Percentiles rank a stretch among this genome's conserved stretches.
These are phyloP conservation scores for Tachina grossa DNA, from an alignment of 2,888 invertebrate genomes.

Conservation along the genomic window DNA sequence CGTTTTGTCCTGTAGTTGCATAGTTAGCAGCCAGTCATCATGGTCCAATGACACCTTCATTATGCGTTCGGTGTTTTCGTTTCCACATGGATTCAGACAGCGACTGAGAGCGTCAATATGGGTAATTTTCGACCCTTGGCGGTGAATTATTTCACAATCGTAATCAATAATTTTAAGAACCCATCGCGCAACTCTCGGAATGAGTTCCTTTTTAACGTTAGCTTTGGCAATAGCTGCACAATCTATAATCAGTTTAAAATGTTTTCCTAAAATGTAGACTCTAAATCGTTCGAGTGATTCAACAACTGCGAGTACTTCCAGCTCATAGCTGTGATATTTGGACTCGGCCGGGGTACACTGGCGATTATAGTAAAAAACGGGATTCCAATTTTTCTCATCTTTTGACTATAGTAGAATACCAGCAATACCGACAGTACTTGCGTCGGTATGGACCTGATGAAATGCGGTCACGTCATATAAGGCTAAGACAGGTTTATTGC, in stretches of 20 bases:
- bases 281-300: conserved; percentile 56
- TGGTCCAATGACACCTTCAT: conserved; percentile 28
- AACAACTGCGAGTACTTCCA: conserved; percentile 54
- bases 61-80: background rate
- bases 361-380: conserved; percentile 38
- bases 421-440: conserved; percentile 44
- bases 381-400: background rate
- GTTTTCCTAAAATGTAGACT: conserved; percentile 41
- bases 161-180: conserved; percentile 57
- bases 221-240: too few species aligned
- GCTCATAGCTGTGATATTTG: conserved; percentile 57
- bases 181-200: conserved; percentile 63
- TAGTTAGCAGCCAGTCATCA: conserved; percentile 68
- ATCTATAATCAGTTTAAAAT: too few species aligned
- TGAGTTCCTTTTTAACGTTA: conserved; percentile 48
- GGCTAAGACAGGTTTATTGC: background rate
- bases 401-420: conserved; percentile 2
- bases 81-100: conserved; percentile 22
- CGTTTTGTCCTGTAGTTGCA: conserved; percentile 58
- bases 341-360: conserved; percentile 58
- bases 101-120: conserved; percentile 67
- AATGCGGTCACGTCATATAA: background rate
- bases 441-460: conserved; percentile 48
- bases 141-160: conserved; percentile 60
- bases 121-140: conserved; percentile 44